Evolutionary conservation across 2,888 invertebrate species (phyloP).

Genomic region (Athalia circularis): DNA sequence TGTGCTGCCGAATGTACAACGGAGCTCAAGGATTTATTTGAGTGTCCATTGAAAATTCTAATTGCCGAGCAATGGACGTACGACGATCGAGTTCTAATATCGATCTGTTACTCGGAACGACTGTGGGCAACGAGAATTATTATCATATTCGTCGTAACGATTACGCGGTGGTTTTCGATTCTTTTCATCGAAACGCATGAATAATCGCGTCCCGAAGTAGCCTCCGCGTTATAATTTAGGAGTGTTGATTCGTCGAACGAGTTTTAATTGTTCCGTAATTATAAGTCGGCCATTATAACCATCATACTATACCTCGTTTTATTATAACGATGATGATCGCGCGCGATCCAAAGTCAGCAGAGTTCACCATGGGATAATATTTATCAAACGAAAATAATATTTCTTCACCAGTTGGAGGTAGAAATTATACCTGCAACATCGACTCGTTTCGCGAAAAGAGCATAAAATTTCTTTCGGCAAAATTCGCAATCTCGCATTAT

Average conservation of each 20-base stretch:
- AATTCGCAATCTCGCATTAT: background rate
- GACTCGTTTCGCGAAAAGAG: background rate
- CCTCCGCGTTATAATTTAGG: background rate
- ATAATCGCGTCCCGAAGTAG: no score
- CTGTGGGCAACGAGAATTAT: no score
- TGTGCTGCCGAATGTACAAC: no score
- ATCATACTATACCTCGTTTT: no score
- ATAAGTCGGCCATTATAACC: background rate
- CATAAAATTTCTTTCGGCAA: background rate
- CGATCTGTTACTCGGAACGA: no score
- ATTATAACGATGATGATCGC: background rate
- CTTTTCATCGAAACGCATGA: no score
- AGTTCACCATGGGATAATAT: conserved; percentile 38
- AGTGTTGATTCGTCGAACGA: conserved; percentile 11
- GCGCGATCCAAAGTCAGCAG: conserved; percentile 22
- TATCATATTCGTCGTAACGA: no score
- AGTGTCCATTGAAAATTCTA: no score
- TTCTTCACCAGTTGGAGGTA: background rate
- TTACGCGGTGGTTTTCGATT: no score
- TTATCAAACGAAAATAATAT: conserved; percentile 36
- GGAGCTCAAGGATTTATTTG: no score
- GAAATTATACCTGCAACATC: background rate
- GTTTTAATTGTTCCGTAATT: conserved; percentile 26
- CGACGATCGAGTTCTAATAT: no score
- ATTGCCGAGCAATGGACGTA: no score